Base-by-base conservation (phyloP, 2,888 invertebrate genomes). In the Polydrusus tereticollis region DNA sequence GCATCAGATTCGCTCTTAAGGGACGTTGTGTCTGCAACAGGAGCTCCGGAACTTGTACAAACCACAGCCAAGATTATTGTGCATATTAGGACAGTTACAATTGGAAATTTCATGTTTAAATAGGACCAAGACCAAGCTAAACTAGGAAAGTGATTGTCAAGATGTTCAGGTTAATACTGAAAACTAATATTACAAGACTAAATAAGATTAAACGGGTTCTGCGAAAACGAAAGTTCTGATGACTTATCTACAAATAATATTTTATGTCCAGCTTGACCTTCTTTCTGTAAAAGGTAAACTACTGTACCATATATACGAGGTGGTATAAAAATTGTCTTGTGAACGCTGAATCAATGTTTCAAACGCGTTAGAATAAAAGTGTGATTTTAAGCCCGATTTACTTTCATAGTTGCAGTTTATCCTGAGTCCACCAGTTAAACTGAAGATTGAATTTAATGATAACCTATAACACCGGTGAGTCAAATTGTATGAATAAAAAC, bases 181-280 rank as follows among this genome's bases (percentile, higher is more conserved):
- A 1, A n/a, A 1, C 1, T 36, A 36, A n/a, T 36, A n/a, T 8
- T 36, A 36, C n/a, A 36, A 36, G n/a, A 12, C 36, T 36, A 36
- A 36, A 36, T 12, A 36, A 60, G 60, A 58, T 36, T 21, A 47
- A 47, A 65, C 59, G 10, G 12, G 71, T 62, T 66, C 29, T 36
- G 36, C 43, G 71, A 66, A 71, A 72, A 72, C 47, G 71, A 72
- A 72, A 72, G 71, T 66, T 29, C 12, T 33, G 52, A n/a, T 26
- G 52, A 45, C 29, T 69, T 21, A 38, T 59, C 55, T 21, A 68
- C 69, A 59, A 60, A 52, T 65, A 60, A 52, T 43, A 65, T 71
- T 71, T 71, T 59, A 69, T 58, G 60, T 59, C 12, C 43, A 41
- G 26, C 23, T 47, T 72, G 72, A 72, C 72, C 72, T 72, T 72